Evolutionary conservation across 2,888 invertebrate species (phyloP).

Genomic region (Notodonta ziczac): DNA sequence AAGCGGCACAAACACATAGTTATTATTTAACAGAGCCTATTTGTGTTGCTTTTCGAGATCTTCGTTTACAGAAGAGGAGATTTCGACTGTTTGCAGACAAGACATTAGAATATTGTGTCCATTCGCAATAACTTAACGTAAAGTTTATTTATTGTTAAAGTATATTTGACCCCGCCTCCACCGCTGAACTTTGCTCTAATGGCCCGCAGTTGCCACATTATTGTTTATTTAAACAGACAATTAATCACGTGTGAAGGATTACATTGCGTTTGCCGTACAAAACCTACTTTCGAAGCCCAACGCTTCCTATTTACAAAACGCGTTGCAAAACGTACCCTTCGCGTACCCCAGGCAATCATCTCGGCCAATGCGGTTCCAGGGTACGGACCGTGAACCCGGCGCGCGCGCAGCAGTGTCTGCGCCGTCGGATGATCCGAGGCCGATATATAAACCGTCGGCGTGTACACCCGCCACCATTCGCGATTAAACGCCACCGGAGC

Average conservation of each 20-base stretch:
- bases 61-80: no score
- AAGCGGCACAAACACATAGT: background rate
- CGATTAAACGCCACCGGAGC: conserved; percentile 72
- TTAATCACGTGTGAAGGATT: conserved; percentile 16
- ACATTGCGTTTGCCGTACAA: conserved; percentile 37
- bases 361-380: conserved; percentile 72
- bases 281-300: conserved; percentile 39
- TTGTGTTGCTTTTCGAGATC: no score
- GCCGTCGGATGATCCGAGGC: conserved; percentile 81
- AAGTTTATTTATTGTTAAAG: background rate
- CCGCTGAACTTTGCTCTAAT: conserved; percentile 15
- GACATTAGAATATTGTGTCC: background rate
- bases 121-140: background rate
- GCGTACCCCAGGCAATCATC: conserved; percentile 55
- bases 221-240: conserved; percentile 11
- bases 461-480: conserved; percentile 80
- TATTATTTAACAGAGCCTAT: no score
- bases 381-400: conserved; percentile 78
- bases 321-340: conserved; percentile 57
- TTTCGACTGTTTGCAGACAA: background rate
- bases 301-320: conserved; percentile 61
- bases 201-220: conserved; percentile 26
- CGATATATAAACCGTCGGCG: conserved; percentile 77
- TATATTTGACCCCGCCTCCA: conserved; percentile 3
- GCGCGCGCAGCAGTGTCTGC: conserved; percentile 66